Percentiles rank a stretch among this genome's conserved stretches.
Evolutionary conservation across 1,140 invertebrate species (phyloP).

Genomic region (Ostrea edulis): DNA sequence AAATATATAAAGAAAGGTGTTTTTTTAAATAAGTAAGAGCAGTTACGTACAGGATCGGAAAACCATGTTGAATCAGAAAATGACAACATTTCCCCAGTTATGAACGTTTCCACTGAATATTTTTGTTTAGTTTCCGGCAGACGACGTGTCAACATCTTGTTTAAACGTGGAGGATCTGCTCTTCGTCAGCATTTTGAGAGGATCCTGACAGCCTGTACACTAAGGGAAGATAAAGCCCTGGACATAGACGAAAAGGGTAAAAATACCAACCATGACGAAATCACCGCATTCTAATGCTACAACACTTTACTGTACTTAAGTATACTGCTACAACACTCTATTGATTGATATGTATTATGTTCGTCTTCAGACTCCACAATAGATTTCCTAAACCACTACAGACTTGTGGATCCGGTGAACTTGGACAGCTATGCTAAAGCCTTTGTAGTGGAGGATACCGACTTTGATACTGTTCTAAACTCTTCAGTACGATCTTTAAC

Average conservation of each 20-base stretch:
- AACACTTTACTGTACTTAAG: too few relatives aligned
- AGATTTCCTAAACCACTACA: constrained; percentile 77
- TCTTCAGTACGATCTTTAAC: constrained; percentile 61
- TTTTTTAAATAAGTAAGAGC: background rate
- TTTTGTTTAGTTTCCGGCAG: constrained; percentile 67
- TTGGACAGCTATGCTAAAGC: constrained; percentile 76
- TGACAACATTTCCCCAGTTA: too few relatives aligned
- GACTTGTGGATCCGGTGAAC: constrained; percentile 75
- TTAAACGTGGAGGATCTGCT: constrained; percentile 67
- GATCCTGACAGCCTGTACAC: constrained; percentile 65
- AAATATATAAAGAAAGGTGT: too few relatives aligned
- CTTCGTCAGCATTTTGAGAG: constrained; percentile 59
- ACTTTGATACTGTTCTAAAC: constrained; percentile 74
- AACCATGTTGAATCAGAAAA: background rate
- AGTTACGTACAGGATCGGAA: background rate
- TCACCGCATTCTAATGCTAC: too few relatives aligned
- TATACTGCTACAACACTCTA: too few relatives aligned
- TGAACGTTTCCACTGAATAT: background rate
- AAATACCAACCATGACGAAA: background rate
- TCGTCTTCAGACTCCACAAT: constrained; percentile 71
- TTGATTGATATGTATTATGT: background rate
- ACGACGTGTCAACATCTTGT: constrained; percentile 68
- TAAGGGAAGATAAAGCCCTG: constrained; percentile 62
- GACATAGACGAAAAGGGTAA: constrained; percentile 74
- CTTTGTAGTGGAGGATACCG: constrained; percentile 78